These are phyloP conservation scores for Eristalis intricaria DNA, from an alignment of 2,888 invertebrate genomes.

Conservation along the genomic window DNA sequence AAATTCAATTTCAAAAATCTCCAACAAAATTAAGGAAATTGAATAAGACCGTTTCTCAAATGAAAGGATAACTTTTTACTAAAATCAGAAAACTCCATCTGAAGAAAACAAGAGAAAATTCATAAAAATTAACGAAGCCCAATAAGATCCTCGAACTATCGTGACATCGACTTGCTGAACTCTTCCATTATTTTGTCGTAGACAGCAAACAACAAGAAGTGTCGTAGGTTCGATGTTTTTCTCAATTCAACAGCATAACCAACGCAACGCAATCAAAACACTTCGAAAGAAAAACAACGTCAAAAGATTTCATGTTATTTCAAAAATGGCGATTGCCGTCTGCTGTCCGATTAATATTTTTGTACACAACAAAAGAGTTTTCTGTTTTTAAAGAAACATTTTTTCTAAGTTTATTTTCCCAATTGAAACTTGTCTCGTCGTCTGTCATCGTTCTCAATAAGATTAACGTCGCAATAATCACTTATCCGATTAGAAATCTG, in stretches of 20 bases:
- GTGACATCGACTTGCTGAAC: not conserved
- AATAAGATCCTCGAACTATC: not conserved
- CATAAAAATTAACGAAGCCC: not conserved
- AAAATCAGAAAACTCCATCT: not conserved
- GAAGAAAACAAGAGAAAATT: not conserved
- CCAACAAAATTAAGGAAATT: too few species aligned
- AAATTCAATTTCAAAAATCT: too few species aligned
- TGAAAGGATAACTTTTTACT: too few species aligned
- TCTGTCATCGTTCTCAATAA: not conserved
- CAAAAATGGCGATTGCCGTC: constrained; percentile 62
- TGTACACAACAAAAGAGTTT: constrained; percentile 32
- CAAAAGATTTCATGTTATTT: constrained; percentile 51
- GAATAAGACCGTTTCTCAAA: too few species aligned
- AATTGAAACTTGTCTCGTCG: not conserved
- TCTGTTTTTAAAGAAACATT: constrained; percentile 35
- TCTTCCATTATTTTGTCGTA: not conserved
- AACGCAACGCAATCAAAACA: constrained; percentile 55
- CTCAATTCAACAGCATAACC: constrained; percentile 39
- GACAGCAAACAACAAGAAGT: not conserved
- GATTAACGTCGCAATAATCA: not conserved
- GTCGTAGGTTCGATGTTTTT: constrained; percentile 22
- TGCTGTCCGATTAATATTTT: constrained; percentile 44
- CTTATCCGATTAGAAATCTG: constrained; percentile 23
- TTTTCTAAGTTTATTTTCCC: constrained; percentile 1
- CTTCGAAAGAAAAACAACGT: constrained; percentile 46